Evolutionary conservation across 2,797 vertebrate genomes (phyloP).

Genomic region (Otolemur crassicaudatus): DNA sequence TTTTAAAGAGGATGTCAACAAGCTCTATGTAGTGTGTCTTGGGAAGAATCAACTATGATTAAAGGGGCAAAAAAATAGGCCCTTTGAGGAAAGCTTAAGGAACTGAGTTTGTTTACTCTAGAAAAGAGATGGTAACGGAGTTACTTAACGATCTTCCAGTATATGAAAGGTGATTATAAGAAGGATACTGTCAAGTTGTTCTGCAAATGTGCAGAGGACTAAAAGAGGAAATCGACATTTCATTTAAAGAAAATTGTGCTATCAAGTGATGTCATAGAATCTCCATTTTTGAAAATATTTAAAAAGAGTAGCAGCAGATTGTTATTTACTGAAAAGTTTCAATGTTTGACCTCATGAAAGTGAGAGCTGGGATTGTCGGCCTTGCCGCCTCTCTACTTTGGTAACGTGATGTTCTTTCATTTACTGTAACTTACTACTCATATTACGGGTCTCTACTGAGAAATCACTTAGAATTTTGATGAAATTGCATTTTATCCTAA

Average conservation of each 20-base stretch:
- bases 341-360: slow-evolving; percentile 47
- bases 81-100: slow-evolving; percentile 74
- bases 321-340: slow-evolving; percentile 66
- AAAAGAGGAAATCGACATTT: slow-evolving; percentile 72
- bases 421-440: neutral
- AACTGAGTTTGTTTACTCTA: slow-evolving; percentile 77
- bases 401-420: neutral
- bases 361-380: slow-evolving; percentile 19
- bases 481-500: slow-evolving; percentile 29
- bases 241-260: slow-evolving; percentile 77
- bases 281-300: slow-evolving; percentile 65
- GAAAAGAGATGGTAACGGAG: slow-evolving; percentile 66
- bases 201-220: slow-evolving; percentile 69
- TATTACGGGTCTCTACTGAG: neutral
- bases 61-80: slow-evolving; percentile 74
- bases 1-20: slow-evolving; percentile 80
- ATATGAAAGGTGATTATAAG: slow-evolving; percentile 62
- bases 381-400: neutral
- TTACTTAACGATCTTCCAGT: slow-evolving; percentile 70
- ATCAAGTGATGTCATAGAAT: slow-evolving; percentile 65
- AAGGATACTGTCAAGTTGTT: slow-evolving; percentile 56
- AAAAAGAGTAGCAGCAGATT: slow-evolving; percentile 67
- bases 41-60: slow-evolving; percentile 78
- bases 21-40: slow-evolving; percentile 65
- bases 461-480: slow-evolving; percentile 11